Percentiles rank a stretch among this genome's conserved stretches.
These are phyloP conservation scores for Synergus japonicus DNA, from an alignment of 2,888 invertebrate species.

Conservation along the genomic window DNA sequence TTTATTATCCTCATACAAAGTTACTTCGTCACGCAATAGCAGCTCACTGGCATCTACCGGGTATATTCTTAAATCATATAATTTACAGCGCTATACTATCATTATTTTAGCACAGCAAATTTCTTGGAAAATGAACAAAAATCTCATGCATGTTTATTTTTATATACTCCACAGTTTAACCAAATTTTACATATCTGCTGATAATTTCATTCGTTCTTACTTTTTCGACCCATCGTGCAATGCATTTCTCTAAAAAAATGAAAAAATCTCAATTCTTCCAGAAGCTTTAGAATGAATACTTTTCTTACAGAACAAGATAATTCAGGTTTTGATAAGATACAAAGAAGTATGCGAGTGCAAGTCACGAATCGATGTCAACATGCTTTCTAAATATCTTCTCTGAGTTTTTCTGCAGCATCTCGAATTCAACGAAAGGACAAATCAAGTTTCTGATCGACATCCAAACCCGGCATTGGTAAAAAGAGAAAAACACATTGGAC, in stretches of 20 bases:
- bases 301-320: background rate
- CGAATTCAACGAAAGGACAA: background rate
- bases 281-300: constrained; percentile 1
- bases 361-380: background rate
- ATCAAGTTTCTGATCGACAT: constrained; percentile 32
- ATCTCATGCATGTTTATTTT: too few species aligned
- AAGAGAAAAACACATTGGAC: constrained; percentile 13
- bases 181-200: too few species aligned
- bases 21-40: constrained; percentile 43
- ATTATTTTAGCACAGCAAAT: background rate
- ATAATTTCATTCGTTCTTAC: background rate
- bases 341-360: background rate
- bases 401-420: background rate
- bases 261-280: background rate
- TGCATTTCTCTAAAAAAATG: too few species aligned
- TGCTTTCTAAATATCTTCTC: constrained; percentile 19
- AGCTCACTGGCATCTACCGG: constrained; percentile 20
- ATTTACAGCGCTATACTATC: background rate
- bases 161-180: too few species aligned
- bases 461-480: constrained; percentile 20
- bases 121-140: background rate
- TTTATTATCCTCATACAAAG: constrained; percentile 42
- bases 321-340: too few species aligned
- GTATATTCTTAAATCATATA: constrained; percentile 17
- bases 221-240: background rate